These are phyloP conservation scores for Molorchus minor DNA, from an alignment of 2,888 invertebrate genomes.

Conservation along the genomic window DNA sequence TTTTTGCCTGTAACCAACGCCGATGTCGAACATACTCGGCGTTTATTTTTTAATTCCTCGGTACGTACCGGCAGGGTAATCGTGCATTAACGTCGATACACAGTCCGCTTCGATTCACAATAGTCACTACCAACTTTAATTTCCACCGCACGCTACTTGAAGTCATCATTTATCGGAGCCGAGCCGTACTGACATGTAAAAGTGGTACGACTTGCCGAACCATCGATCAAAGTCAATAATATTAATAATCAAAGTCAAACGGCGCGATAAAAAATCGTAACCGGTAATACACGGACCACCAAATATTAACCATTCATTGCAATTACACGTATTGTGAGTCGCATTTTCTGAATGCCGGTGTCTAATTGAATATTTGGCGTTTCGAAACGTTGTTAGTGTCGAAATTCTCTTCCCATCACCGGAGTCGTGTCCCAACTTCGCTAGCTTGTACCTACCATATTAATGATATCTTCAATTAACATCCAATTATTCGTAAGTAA, in stretches of 20 bases:
- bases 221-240: constrained; percentile 63
- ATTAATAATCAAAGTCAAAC: constrained; percentile 63
- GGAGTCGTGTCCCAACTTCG: constrained; percentile 17
- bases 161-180: constrained; percentile 23
- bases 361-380: constrained; percentile 40
- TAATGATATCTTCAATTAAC: constrained; percentile 43
- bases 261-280: constrained; percentile 39
- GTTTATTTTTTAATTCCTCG: constrained; percentile 21
- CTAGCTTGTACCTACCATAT: constrained; percentile 28
- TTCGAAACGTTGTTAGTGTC: constrained; percentile 28
- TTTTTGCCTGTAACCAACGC: constrained; percentile 35
- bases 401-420: constrained; percentile 14
- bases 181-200: constrained; percentile 51
- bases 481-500: constrained; percentile 29
- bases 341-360: constrained; percentile 46
- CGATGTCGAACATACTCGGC: constrained; percentile 28
- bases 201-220: constrained; percentile 50
- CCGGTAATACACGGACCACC: constrained; percentile 37
- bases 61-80: constrained; percentile 34
- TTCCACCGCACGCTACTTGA: constrained; percentile 33
- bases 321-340: constrained; percentile 52
- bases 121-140: constrained; percentile 45
- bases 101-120: constrained; percentile 45
- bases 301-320: constrained; percentile 51
- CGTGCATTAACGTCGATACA: constrained; percentile 42